These are phyloP conservation scores for Halotydeus destructor DNA, from an alignment of 1,140 invertebrate species.

Conservation along the genomic window DNA sequence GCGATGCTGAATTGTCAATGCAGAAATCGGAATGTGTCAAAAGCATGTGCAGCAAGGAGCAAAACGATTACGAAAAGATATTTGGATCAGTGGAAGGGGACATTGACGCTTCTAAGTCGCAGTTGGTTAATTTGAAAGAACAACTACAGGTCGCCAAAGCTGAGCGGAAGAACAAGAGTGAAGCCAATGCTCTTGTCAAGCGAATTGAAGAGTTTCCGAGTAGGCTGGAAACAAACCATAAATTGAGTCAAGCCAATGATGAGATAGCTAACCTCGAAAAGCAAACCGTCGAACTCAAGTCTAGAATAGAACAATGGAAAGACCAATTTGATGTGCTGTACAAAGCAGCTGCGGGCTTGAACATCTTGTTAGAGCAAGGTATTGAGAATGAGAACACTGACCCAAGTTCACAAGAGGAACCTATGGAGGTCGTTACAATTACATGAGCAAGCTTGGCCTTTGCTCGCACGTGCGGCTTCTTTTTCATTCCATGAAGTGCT, in stretches of 20 bases:
- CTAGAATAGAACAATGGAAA: slow-evolving; percentile 51
- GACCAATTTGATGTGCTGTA: slow-evolving; percentile 76
- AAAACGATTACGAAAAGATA: slow-evolving; percentile 58
- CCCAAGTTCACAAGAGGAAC: too few relatives aligned
- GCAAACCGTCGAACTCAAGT: slow-evolving; percentile 38
- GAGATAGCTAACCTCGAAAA: slow-evolving; percentile 40
- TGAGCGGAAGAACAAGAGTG: slow-evolving; percentile 54
- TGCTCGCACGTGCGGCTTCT: too few relatives aligned
- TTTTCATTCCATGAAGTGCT: too few relatives aligned
- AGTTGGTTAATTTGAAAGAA: slow-evolving; percentile 48
- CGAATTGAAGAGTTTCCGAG: slow-evolving; percentile 74
- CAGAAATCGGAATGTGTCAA: slow-evolving; percentile 55
- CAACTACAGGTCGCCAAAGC: slow-evolving; percentile 51
- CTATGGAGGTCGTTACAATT: too few relatives aligned
- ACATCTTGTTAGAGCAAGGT: not conserved
- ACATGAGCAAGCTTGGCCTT: too few relatives aligned
- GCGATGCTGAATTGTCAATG: slow-evolving; percentile 68
- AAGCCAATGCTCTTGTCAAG: slow-evolving; percentile 77
- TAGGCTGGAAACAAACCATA: slow-evolving; percentile 52
- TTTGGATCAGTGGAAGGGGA: slow-evolving; percentile 43
- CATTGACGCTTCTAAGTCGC: slow-evolving; percentile 47
- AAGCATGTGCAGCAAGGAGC: slow-evolving; percentile 57
- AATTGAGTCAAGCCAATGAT: slow-evolving; percentile 44
- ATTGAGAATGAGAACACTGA: too few relatives aligned
- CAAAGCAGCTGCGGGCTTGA: slow-evolving; percentile 18